phyloP scores from a whole-genome alignment of 2,888 invertebrate genomes.

The Diarsia rubi region DNA sequence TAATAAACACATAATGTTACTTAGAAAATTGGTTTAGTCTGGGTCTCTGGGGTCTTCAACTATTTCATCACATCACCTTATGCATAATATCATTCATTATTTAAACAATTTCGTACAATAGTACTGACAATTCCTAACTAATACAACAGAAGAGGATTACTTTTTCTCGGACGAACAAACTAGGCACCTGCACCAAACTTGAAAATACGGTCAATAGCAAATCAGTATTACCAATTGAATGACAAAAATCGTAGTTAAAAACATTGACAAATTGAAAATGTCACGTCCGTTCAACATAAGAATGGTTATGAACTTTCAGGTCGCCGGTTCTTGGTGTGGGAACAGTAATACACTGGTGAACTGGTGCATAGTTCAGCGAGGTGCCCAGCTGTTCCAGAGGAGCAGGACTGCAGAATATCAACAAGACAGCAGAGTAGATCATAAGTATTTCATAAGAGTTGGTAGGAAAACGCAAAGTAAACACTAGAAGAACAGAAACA shows the following conservation, averaged over 20 bases:
- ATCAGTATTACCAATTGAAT: not conserved
- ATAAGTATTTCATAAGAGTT: slow-evolving; percentile 1
- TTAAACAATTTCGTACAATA: slow-evolving; percentile 41
- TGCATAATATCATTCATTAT: slow-evolving; percentile 1
- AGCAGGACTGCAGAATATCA: not conserved
- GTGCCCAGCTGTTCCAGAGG: not conserved
- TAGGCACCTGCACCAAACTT: not conserved
- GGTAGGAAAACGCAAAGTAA: slow-evolving; percentile 2
- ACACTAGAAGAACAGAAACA: slow-evolving; percentile 15
- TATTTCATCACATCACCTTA: slow-evolving; percentile 13
- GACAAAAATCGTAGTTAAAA: not conserved
- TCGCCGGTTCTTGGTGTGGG: not conserved
- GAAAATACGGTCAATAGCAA: not conserved
- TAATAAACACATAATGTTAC: too few relatives aligned
- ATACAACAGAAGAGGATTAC: slow-evolving; percentile 19
- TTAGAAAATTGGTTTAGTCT: not conserved
- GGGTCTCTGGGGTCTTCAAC: not conserved
- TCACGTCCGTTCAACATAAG: too few relatives aligned
- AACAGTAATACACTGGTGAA: not conserved
- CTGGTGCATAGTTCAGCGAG: not conserved
- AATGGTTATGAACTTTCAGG: not conserved
- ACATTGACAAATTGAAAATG: too few relatives aligned
- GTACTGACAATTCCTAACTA: slow-evolving; percentile 37
- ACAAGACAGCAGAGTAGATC: not conserved
- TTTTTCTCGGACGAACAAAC: not conserved